Base-by-base conservation (phyloP, 2,113 vertebrate genomes). In the Poeciliopsis prolifica region DNA sequence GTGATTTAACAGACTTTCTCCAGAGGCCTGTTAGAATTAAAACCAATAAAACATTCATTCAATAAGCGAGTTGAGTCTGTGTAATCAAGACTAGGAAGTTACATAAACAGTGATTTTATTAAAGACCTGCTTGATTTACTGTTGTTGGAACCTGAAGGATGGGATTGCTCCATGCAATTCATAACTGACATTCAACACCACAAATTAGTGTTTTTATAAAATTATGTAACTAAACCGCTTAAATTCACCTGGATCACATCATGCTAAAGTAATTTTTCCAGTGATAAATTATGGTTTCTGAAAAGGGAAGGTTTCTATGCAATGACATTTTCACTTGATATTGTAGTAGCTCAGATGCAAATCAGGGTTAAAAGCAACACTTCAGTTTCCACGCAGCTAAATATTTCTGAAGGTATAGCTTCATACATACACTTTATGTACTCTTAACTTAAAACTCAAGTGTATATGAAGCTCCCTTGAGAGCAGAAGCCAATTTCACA, bases 1-100 rank as follows among this genome's bases (percentile, higher is more conserved):
- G 83, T 87, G 89, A 86, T 89, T 86, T 82, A 75, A 77, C 68
- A 70, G 85, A 84, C 74, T 70, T 72, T 85, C 85, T 80, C 83
- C 73, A 75, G 48, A 64, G 82, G 89, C 78, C 79, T 83, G 81
- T 74, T 75, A 80, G 73, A 82, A 87, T 71, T 87, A 67, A 85
- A 89, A 74, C 78, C 81, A 92, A 91, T 91, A 91, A 90, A 89
- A 86, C 82, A 81, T 86, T 84, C 85, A 88, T 87, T 90, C 83
- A 82, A 81, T 85, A 70, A 88, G 29, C 74, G 74, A 88, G 80
- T 83, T 74, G 29, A 68, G 60, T 65, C 66, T 77, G 75, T 87
- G 61, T 79, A 75, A 51, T 83, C 15, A 61, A 26, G 77, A 75
- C 12, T 65, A 74, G 67, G 85, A 83, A 79, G 70, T 73, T 80